Evolutionary conservation across 2,797 vertebrate species (phyloP), one percentile per base, ranked within the genome.

Genomic region (Nyctalus aviator): DNA sequence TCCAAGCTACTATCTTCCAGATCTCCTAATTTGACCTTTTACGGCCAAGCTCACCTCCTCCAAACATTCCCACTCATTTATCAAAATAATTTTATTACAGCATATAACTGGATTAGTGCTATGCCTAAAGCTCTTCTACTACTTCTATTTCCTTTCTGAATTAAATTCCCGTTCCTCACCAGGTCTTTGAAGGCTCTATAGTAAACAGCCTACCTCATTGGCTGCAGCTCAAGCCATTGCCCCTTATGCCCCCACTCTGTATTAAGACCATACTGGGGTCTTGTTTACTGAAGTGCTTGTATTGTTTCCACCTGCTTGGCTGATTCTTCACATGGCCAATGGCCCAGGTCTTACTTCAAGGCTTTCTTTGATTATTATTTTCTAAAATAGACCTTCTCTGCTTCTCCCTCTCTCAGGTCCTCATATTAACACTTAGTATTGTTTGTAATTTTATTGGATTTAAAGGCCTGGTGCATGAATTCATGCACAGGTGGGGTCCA

Each of bases 161-260:
- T 35, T 13, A 64, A 81, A 73, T 25, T 41, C 12, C 41, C 50
- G 20, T 78, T 30, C 76, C 10, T 82, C 23, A 27, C 7, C 6
- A 55, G 1, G 2, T 41, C 48, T n/a, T 15, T 59, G 46, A 64
- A 30, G 20, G 10, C 14, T 8, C 81, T 62, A 5, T 57, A 68
- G 9, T 48, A 23, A 66, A 23, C 10, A 25, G 13, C 10, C 46
- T 50, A 14, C 13, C 18, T 64, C 12, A 11, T 15, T 0, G 0
- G 11, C 9, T 64, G 25, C 21, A 6, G 64, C 30, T 50, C 21
- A 35, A 88, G 78, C 55, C 83, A 2, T 32, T 2, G 0, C 5
- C 18, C 69, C 23, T 37, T 18, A 15, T 0, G 12, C 1, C 21
- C 62, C 30, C 8, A 27, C 79, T 59, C 18, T 11, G 20, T 7